These are phyloP conservation scores for Drosophila kanekoi DNA, from an alignment of 2,888 invertebrate species.

Conservation along the genomic window DNA sequence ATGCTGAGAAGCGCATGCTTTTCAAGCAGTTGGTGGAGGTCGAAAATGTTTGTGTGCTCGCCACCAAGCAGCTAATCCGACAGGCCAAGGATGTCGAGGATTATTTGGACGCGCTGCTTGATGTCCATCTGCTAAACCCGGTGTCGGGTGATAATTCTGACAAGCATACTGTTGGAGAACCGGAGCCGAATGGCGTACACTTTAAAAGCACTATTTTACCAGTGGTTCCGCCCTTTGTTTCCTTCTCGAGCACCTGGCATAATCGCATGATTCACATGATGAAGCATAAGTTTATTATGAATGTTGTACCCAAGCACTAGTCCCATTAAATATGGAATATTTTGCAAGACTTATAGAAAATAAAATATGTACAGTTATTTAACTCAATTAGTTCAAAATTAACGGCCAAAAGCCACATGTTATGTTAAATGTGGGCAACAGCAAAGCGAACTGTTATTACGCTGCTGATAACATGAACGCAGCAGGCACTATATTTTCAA, in stretches of 20 bases:
- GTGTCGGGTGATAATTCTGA: background rate
- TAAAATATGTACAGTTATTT: no score
- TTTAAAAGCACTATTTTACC: background rate
- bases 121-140: no score
- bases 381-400: no score
- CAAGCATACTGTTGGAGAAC: background rate
- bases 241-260: background rate
- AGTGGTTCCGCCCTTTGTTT: background rate
- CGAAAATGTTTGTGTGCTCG: background rate
- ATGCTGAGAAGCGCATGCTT: no score
- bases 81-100: background rate
- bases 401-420: background rate
- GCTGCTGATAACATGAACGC: background rate
- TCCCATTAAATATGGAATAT: background rate
- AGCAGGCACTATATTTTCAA: background rate
- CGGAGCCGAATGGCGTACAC: background rate
- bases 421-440: no score
- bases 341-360: no score
- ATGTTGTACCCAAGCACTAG: background rate
- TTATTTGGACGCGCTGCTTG: background rate
- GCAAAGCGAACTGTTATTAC: background rate
- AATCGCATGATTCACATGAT: background rate
- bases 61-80: background rate
- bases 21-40: background rate
- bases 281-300: background rate